Conservation (phyloP, 2,888 invertebrate genomes). For the Heliconius ethilla region DNA sequence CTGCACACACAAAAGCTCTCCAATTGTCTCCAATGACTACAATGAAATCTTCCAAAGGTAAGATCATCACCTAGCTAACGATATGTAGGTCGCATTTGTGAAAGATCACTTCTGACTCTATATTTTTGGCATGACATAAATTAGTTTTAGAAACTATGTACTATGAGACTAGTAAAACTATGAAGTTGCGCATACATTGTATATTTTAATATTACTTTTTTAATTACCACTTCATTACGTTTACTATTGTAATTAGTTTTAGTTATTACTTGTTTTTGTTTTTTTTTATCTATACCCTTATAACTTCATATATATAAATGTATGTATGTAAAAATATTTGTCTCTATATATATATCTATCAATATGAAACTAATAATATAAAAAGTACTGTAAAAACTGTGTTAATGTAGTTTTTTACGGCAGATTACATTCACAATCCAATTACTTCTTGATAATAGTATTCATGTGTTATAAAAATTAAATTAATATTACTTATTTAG, state of each 20-base stretch:
- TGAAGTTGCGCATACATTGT: not conserved
- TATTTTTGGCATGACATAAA: conserved; percentile 38
- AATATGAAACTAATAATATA: not conserved
- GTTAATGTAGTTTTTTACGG: too few relatives aligned
- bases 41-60: not conserved
- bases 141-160: conserved; percentile 21
- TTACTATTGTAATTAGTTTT: conserved; percentile 1
- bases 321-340: too few relatives aligned
- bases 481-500: too few relatives aligned
- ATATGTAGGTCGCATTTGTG: conserved; percentile 27
- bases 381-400: too few relatives aligned
- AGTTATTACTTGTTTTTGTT: not conserved
- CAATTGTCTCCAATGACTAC: not conserved
- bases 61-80: conserved; percentile 2
- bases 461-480: too few relatives aligned
- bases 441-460: too few relatives aligned
- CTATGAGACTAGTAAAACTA: not conserved
- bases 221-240: conserved; percentile 10
- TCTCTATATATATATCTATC: not conserved
- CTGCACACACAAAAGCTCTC: too few relatives aligned
- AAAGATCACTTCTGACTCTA: conserved; percentile 10
- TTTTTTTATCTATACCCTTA: not conserved
- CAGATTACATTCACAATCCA: too few relatives aligned
- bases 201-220: not conserved
- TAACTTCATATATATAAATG: too few relatives aligned